These are phyloP conservation scores for Heliconius congener DNA, from an alignment of 1,140 invertebrate species.

Conservation along the genomic window DNA sequence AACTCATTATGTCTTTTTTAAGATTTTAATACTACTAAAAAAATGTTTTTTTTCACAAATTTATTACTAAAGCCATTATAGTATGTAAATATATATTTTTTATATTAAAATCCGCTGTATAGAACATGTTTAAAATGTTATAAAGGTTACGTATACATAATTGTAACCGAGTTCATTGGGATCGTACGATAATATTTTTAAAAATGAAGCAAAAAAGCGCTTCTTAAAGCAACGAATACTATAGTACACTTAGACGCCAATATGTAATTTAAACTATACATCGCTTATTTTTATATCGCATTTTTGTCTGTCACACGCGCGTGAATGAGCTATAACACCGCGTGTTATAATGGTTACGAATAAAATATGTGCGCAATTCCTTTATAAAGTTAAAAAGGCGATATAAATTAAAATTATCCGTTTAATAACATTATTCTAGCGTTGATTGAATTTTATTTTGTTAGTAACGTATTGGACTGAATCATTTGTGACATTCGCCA, in stretches of 20 bases:
- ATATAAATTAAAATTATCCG: conserved; percentile 39
- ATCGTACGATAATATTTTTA: conserved; percentile 50
- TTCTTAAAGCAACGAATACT: conserved; percentile 29
- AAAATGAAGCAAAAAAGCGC: conserved; percentile 38
- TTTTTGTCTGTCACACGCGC: conserved; percentile 47
- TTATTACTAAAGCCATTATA: not conserved
- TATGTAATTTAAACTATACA: conserved; percentile 30
- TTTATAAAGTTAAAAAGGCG: conserved; percentile 38
- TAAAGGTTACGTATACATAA: conserved; percentile 26
- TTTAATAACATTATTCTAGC: conserved; percentile 39
- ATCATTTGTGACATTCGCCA: conserved; percentile 45
- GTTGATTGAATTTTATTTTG: conserved; percentile 43
- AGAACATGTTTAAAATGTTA: conserved; percentile 16
- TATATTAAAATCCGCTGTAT: conserved; percentile 8
- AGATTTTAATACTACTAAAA: not conserved
- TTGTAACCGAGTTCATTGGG: conserved; percentile 38
- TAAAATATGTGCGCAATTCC: conserved; percentile 43
- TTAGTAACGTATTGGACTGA: conserved; percentile 40
- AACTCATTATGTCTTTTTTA: not conserved
- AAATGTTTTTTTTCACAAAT: not conserved
- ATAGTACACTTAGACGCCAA: conserved; percentile 35
- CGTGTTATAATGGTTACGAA: conserved; percentile 45
- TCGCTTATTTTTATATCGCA: conserved; percentile 41
- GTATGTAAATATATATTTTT: not conserved
- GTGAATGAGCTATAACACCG: conserved; percentile 50